These are phyloP conservation scores for Ostrea denselamellosa DNA, from an alignment of 1,140 invertebrate genomes.

Conservation along the genomic window DNA sequence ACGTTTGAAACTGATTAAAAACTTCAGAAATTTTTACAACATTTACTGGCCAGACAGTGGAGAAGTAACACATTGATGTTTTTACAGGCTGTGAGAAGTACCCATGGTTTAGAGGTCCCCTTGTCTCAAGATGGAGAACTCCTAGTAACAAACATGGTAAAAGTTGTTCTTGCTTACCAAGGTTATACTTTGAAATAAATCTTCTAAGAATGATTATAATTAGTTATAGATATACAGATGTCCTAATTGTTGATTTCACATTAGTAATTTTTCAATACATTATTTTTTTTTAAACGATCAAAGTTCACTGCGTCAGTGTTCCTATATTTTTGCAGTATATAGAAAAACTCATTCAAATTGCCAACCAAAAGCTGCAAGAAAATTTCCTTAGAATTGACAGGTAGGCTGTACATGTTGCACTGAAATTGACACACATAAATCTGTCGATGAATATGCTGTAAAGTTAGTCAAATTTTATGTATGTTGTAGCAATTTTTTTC, in stretches of 20 bases:
- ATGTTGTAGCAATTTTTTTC: not conserved
- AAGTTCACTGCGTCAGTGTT: not conserved
- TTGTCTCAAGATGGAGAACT: conserved; percentile 72
- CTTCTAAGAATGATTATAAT: not conserved
- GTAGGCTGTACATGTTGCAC: conserved; percentile 44
- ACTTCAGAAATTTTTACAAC: too few relatives aligned
- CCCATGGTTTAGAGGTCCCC: conserved; percentile 80
- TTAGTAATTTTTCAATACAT: not conserved
- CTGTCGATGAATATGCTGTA: not conserved
- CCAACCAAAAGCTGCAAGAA: conserved; percentile 73
- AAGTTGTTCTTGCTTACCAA: not conserved
- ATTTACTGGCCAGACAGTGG: too few relatives aligned
- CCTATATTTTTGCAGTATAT: conserved; percentile 70
- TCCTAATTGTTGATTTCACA: not conserved
- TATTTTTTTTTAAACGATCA: not conserved
- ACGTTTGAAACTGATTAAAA: too few relatives aligned
- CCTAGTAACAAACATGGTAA: conserved; percentile 76
- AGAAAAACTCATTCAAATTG: conserved; percentile 63
- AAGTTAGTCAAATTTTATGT: not conserved
- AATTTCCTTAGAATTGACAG: conserved; percentile 71
- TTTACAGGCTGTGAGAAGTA: conserved; percentile 78
- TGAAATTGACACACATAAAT: not conserved
- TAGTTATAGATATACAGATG: not conserved
- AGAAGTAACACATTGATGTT: too few relatives aligned
- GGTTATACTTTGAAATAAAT: not conserved